Base-by-base conservation (phyloP, 2,797 vertebrate species). In the Phylloscopus collybita region DNA sequence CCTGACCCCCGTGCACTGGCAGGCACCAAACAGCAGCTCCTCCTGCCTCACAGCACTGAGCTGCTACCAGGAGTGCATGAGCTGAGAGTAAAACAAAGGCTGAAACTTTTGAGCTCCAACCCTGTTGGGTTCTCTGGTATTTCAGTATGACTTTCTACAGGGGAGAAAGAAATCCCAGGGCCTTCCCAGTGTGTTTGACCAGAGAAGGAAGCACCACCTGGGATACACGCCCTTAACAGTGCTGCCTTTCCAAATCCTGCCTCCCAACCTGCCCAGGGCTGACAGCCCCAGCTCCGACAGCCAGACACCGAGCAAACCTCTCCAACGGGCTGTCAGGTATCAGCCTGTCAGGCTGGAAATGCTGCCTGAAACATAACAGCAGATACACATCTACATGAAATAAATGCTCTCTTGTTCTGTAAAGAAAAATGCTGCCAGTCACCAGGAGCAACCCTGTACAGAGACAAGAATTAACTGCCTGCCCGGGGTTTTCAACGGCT, bases 381-480 rank as follows among this genome's bases (percentile, higher is more conserved):
- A 92, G 67, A 80, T 49, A 79, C 59, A 49, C 11, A 71, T 13
- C 61, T 18, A 91, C 47, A 73, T 5, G 26, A 76, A 88, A 92
- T 60, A 71, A 85, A 65, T 3, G 83, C 45, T 71, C 51, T 85
- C 82, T 71, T 93, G 62, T n/a, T 95, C 76, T 81, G 72, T 54
- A 80, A 93, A 84, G 64, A 62, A 80, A 94, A 49, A 69, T 20
- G 40, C 71, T 90, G 73, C 86, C 86, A 88, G 95, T 25, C 83
- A 70, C 32, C 54, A 29, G 20, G 23, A 94, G 62, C 34, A 81
- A 9, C 32, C 42, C 47, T 21, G n/a, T 34, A 59, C 5, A 5
- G 67, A 94, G 83, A 56, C 2, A 40, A 96, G 94, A 95, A 97
- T 95, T 95, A 97, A 97, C 95, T 75, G 60, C 91, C 93, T 96